Evolutionary conservation across 2,797 vertebrate genomes (phyloP).

Genomic region (Malurus splendens): DNA sequence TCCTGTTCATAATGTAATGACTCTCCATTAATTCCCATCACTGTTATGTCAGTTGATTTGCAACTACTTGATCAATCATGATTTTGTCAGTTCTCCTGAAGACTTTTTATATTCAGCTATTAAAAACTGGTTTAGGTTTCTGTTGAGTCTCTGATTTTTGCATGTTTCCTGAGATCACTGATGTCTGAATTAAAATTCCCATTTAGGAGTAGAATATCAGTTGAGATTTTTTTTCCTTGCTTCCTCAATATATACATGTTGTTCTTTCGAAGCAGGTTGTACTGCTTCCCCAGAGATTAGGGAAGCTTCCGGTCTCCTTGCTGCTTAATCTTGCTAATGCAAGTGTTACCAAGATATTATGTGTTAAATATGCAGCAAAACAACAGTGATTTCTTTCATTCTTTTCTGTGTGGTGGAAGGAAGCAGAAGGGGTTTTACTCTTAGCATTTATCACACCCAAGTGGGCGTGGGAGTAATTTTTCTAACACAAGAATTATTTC

Average conservation of each 20-base stretch:
- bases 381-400: neutral
- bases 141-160: neutral
- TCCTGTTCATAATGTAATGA: neutral
- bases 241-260: neutral
- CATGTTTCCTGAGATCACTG: neutral
- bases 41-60: neutral
- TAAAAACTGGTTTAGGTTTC: neutral
- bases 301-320: neutral
- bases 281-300: neutral
- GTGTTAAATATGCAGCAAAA: constrained; percentile 15
- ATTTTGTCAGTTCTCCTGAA: neutral
- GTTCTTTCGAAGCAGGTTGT: neutral
- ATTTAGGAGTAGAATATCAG: neutral
- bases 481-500: neutral
- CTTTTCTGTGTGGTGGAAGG: neutral
- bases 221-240: neutral
- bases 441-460: neutral
- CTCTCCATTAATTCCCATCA: neutral
- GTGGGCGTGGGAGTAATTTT: neutral
- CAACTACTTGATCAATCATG: neutral
- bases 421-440: neutral
- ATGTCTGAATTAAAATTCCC: neutral
- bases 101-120: neutral
- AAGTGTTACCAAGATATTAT: neutral
- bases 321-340: neutral